A percentile compares a stretch with the other conserved stretches of the same genome.
phyloP scores from a whole-genome alignment of 2,797 vertebrate species.

The Halcyon chelicuti region DNA sequence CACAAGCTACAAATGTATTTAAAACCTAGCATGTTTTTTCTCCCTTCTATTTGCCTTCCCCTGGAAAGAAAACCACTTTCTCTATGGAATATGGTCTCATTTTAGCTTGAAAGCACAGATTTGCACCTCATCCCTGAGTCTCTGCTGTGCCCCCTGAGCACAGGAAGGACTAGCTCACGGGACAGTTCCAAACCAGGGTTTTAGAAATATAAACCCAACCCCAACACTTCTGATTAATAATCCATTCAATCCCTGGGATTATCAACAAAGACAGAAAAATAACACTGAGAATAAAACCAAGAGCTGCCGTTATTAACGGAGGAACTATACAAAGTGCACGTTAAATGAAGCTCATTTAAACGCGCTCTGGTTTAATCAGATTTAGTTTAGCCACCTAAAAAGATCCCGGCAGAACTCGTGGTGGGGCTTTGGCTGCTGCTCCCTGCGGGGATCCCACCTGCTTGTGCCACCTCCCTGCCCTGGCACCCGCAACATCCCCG shows the following conservation, averaged over 20 bases:
- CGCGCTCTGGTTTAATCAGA: conserved; percentile 64
- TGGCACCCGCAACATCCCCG: conserved; percentile 5
- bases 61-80: background rate
- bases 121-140: background rate
- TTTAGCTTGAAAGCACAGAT: conserved; percentile 11
- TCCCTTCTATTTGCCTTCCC: background rate
- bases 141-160: background rate
- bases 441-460: conserved; percentile 62
- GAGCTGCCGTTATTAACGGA: background rate
- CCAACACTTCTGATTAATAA: background rate
- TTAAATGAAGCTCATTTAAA: conserved; percentile 64
- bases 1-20: background rate
- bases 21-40: background rate
- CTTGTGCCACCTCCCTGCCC: conserved; percentile 47
- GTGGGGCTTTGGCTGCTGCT: conserved; percentile 29
- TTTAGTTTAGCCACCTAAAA: conserved; percentile 63
- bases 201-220: background rate
- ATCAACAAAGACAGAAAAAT: background rate
- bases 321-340: background rate
- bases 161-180: background rate
- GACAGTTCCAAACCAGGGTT: background rate
- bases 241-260: background rate
- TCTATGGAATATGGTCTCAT: background rate
- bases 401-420: conserved; percentile 58
- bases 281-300: background rate